These are phyloP conservation scores for Ctenopoma kingsleyae DNA, from an alignment of 2,797 vertebrate species.

Conservation along the genomic window DNA sequence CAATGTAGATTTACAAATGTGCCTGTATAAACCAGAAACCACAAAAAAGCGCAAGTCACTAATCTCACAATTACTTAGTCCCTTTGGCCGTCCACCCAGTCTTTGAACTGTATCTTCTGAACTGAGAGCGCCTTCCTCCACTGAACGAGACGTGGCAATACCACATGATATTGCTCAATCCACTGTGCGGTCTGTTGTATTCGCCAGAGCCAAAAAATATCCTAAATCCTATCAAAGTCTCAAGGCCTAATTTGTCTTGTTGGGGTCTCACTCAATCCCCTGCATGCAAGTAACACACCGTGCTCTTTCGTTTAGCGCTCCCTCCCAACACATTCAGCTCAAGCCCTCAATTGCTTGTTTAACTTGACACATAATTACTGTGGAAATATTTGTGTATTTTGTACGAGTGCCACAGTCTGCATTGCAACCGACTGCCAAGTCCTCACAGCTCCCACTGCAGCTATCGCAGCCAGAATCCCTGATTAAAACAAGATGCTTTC, in stretches of 20 bases:
- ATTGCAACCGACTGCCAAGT: slow-evolving; percentile 83
- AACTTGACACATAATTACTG: slow-evolving; percentile 90
- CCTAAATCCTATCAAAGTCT: slow-evolving; percentile 76
- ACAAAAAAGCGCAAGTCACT: slow-evolving; percentile 79
- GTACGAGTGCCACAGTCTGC: slow-evolving; percentile 86
- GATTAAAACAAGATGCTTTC: slow-evolving; percentile 91
- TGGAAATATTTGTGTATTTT: slow-evolving; percentile 91
- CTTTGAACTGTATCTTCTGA: slow-evolving; percentile 83
- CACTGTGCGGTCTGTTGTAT: slow-evolving; percentile 74
- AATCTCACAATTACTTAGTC: slow-evolving; percentile 83
- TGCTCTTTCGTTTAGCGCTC: slow-evolving; percentile 66
- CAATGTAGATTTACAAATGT: slow-evolving; percentile 81
- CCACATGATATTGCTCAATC: slow-evolving; percentile 79
- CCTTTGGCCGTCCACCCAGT: slow-evolving; percentile 76
- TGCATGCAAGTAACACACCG: slow-evolving; percentile 70
- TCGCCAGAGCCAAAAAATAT: slow-evolving; percentile 66
- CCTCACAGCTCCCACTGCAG: slow-evolving; percentile 84
- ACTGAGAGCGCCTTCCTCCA: slow-evolving; percentile 73
- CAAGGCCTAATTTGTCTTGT: slow-evolving; percentile 85
- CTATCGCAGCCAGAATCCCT: slow-evolving; percentile 85
- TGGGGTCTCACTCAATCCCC: slow-evolving; percentile 77
- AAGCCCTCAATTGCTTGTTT: slow-evolving; percentile 88
- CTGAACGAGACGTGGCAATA: slow-evolving; percentile 79
- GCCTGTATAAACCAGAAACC: slow-evolving; percentile 77
- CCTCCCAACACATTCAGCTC: slow-evolving; percentile 80